Conservation (phyloP, 1,140 invertebrate species). For the Drosophila grimshawi region DNA sequence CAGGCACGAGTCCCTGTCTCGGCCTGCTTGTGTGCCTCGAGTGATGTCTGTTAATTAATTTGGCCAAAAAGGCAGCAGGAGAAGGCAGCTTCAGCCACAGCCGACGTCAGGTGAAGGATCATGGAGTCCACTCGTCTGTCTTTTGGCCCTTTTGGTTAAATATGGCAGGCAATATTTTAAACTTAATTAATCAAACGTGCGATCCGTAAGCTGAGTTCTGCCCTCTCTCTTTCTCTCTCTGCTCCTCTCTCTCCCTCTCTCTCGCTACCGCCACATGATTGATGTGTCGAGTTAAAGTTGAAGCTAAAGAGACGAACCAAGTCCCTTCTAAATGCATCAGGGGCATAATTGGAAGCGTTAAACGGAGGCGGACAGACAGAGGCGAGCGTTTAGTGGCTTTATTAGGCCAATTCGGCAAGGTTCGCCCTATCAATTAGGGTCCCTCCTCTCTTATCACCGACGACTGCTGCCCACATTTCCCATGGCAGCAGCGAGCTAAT, state of each 20-base stretch:
- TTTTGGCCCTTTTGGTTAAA: slow-evolving; percentile 57
- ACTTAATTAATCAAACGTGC: slow-evolving; percentile 75
- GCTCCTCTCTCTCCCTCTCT: neutral
- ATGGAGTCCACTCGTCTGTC: slow-evolving; percentile 36
- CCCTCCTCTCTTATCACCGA: slow-evolving; percentile 50
- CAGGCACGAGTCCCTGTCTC: slow-evolving; percentile 19
- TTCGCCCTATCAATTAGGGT: slow-evolving; percentile 18
- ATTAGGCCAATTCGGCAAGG: slow-evolving; percentile 25
- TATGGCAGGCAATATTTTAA: slow-evolving; percentile 76
- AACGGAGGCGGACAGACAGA: slow-evolving; percentile 49
- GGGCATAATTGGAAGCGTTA: slow-evolving; percentile 42
- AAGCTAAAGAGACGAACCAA: slow-evolving; percentile 9
- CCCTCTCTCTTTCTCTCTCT: slow-evolving; percentile 33
- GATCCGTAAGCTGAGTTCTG: slow-evolving; percentile 41
- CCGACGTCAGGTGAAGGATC: slow-evolving; percentile 39
- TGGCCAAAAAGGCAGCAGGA: slow-evolving; percentile 41
- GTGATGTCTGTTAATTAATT: slow-evolving; percentile 77
- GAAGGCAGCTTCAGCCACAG: slow-evolving; percentile 13
- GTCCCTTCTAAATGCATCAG: neutral
- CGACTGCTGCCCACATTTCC: slow-evolving; percentile 54
- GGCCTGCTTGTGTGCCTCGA: slow-evolving; percentile 27
- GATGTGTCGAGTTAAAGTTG: slow-evolving; percentile 42
- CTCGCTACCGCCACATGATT: slow-evolving; percentile 46
- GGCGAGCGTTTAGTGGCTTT: slow-evolving; percentile 46
- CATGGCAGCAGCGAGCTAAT: slow-evolving; percentile 27